These are phyloP conservation scores for Piaya cayana DNA, from an alignment of 2,113 vertebrate species.

Conservation along the genomic window DNA sequence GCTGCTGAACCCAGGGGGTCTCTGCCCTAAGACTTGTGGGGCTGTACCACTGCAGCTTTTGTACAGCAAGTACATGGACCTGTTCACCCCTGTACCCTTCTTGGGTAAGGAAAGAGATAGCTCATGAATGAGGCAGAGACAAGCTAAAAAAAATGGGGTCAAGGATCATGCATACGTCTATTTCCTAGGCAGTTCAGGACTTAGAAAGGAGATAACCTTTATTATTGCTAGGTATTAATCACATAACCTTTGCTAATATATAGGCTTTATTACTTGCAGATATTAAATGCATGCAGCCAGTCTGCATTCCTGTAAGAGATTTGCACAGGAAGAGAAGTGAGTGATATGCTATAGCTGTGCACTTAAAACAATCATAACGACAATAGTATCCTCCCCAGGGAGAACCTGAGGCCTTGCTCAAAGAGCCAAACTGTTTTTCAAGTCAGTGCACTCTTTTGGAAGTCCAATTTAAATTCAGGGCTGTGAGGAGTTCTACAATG, in stretches of 20 bases:
- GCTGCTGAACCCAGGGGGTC: not conserved
- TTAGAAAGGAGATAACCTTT: not conserved
- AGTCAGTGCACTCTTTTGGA: not conserved
- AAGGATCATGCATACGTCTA: not conserved
- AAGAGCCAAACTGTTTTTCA: not conserved
- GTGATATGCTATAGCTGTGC: not conserved
- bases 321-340: not conserved
- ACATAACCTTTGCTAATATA: not conserved
- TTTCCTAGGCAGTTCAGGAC: not conserved
- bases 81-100: not conserved
- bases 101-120: not conserved
- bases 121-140: not conserved
- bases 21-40: not conserved
- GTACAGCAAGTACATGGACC: accelerated
- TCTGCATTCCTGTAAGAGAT: not conserved
- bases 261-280: not conserved
- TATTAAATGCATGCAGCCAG: not conserved
- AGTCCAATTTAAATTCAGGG: not conserved
- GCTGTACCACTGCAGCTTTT: not conserved
- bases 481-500: not conserved
- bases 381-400: not conserved
- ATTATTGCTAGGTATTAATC: not conserved
- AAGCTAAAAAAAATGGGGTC: not conserved
- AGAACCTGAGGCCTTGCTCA: not conserved
- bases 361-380: not conserved